phyloP scores from a whole-genome alignment of 64 coral and sea anemone species.

The Platygyra sinensis region DNA sequence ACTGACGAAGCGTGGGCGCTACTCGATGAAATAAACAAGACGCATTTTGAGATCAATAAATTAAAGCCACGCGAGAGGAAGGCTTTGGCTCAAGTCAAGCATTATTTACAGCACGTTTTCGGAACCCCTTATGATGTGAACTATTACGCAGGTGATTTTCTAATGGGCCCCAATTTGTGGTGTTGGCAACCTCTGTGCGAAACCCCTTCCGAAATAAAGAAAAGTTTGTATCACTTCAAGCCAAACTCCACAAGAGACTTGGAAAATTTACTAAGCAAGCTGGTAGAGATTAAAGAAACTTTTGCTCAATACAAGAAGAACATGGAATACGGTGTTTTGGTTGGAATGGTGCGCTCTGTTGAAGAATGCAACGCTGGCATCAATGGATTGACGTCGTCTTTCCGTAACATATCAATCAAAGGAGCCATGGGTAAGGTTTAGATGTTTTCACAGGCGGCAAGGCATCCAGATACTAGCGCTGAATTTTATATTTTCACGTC shows the following conservation, averaged over 20 bases:
- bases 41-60: conserved; percentile 49
- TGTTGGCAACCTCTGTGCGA: conserved; percentile 77
- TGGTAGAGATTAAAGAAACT: conserved; percentile 46
- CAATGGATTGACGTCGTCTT: conserved; percentile 42
- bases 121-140: conserved; percentile 72
- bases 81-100: conserved; percentile 77
- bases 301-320: conserved; percentile 64
- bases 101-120: conserved; percentile 78
- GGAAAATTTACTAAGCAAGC: conserved; percentile 53
- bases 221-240: conserved; percentile 30
- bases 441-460: not conserved
- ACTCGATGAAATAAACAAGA: conserved; percentile 59
- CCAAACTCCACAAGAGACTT: conserved; percentile 57
- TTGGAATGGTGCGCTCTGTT: conserved; percentile 73
- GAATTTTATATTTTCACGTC: too few species aligned
- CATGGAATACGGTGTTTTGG: conserved; percentile 55
- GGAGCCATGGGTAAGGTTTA: conserved; percentile 46
- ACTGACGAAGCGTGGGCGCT: conserved; percentile 71
- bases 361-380: conserved; percentile 74
- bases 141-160: conserved; percentile 85
- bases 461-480: too few species aligned
- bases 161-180: conserved; percentile 82
- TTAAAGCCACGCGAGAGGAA: conserved; percentile 84
- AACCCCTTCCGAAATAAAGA: conserved; percentile 17
- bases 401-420: conserved; percentile 50